Percentiles rank a stretch among this genome's conserved stretches.
Conservation (phyloP, 1,140 invertebrate genomes). For the Archegozetes longisetosus region DNA sequence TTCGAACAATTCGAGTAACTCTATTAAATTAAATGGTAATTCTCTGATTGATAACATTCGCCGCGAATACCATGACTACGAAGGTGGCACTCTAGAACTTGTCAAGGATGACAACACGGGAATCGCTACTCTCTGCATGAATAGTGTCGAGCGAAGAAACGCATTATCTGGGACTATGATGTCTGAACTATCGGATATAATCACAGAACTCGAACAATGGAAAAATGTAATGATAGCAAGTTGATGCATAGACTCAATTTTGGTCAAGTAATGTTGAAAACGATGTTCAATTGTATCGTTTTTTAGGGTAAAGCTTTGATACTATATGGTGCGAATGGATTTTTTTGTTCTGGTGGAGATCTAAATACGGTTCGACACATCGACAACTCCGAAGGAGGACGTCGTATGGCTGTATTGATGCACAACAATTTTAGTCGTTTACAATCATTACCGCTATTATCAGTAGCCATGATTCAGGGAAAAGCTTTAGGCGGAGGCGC, state of each 20-base stretch:
- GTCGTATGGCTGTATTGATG: constrained; percentile 4
- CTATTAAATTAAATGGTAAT: not conserved
- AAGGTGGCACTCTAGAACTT: not conserved
- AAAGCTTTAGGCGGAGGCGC: constrained; percentile 42
- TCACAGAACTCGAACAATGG: constrained; percentile 5
- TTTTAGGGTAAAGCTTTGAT: constrained; percentile 8
- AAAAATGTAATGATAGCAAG: not conserved
- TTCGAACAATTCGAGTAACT: not conserved
- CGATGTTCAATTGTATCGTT: not conserved
- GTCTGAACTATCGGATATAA: constrained; percentile 6
- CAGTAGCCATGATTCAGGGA: constrained; percentile 38
- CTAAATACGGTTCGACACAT: constrained; percentile 6
- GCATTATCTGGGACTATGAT: constrained; percentile 10
- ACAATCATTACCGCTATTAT: constrained; percentile 23
- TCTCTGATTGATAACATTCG: not conserved
- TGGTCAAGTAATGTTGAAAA: not conserved
- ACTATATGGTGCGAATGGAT: constrained; percentile 8
- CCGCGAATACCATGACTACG: not conserved
- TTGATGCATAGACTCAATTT: not conserved
- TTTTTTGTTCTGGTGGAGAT: constrained; percentile 13
- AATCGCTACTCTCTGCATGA: constrained; percentile 12
- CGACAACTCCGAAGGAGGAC: not conserved
- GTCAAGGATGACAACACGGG: constrained; percentile 2
- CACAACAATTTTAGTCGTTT: constrained; percentile 8
- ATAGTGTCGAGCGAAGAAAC: constrained; percentile 9